phyloP scores from a whole-genome alignment of 2,113 vertebrate species.

The Calidris pygmaea region DNA sequence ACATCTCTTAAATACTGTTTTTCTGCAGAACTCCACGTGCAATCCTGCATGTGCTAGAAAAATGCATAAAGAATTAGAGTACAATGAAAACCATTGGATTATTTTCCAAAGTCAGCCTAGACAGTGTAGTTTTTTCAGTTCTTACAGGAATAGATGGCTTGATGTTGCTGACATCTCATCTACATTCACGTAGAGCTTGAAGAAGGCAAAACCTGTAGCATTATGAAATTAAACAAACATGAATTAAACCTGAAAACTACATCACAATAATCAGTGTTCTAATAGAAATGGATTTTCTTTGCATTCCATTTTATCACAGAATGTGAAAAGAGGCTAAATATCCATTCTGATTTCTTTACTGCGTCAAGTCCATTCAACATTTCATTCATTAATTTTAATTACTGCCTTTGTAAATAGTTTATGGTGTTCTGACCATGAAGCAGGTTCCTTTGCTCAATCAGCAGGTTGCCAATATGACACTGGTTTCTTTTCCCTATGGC shows the following conservation, averaged over 20 bases:
- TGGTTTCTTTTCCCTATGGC: neutral
- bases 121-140: neutral
- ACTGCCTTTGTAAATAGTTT: conserved; percentile 20
- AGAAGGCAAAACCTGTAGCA: neutral
- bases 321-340: conserved; percentile 24
- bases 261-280: neutral
- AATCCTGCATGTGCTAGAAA: neutral
- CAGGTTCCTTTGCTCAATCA: neutral
- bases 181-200: neutral
- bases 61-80: neutral
- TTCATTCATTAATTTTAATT: conserved; percentile 62
- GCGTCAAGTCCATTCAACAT: neutral
- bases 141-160: neutral
- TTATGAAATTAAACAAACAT: conserved; percentile 6
- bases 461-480: neutral
- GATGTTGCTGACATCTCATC: neutral
- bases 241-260: conserved; percentile 17
- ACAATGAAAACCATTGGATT: neutral
- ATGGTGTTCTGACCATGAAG: neutral
- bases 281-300: neutral
- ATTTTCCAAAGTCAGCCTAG: neutral
- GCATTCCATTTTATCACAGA: neutral
- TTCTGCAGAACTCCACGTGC: neutral
- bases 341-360: conserved; percentile 30
- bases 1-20: neutral